Percentiles rank a stretch among this genome's conserved stretches.
Evolutionary conservation across 1,140 invertebrate genomes (phyloP).

Genomic region (Nasonia vitripennis): DNA sequence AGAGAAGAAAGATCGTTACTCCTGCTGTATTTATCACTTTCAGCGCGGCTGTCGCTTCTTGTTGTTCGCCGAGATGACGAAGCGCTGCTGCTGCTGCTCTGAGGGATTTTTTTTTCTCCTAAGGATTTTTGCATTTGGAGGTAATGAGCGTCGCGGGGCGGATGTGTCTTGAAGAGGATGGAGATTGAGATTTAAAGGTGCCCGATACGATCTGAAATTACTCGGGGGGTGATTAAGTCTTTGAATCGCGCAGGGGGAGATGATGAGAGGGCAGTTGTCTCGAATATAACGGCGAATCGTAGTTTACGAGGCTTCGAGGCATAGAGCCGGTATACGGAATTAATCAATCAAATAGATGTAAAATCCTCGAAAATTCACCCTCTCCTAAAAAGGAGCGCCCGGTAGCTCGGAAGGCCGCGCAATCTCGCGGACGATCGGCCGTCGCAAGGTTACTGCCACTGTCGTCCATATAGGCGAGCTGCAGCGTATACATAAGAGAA

Average conservation of each 20-base stretch:
- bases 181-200: background rate
- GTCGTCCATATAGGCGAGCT: background rate
- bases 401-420: background rate
- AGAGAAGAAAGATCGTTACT: conserved; percentile 13
- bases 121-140: background rate
- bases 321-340: no score
- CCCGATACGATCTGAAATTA: conserved; percentile 16
- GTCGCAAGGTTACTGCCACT: conserved; percentile 38
- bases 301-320: no score
- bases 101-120: conserved; percentile 1
- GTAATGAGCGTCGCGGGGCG: background rate
- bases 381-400: background rate
- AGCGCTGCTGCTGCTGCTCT: background rate
- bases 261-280: background rate
- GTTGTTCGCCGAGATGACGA: background rate
- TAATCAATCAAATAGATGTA: background rate
- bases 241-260: background rate
- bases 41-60: background rate
- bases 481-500: background rate
- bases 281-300: background rate
- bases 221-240: conserved; percentile 12
- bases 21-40: conserved; percentile 18
- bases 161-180: background rate
- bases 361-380: background rate
- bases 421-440: conserved; percentile 7